Evolutionary conservation across 1,140 invertebrate species (phyloP).

Genomic region (Neotoxoptera formosana): DNA sequence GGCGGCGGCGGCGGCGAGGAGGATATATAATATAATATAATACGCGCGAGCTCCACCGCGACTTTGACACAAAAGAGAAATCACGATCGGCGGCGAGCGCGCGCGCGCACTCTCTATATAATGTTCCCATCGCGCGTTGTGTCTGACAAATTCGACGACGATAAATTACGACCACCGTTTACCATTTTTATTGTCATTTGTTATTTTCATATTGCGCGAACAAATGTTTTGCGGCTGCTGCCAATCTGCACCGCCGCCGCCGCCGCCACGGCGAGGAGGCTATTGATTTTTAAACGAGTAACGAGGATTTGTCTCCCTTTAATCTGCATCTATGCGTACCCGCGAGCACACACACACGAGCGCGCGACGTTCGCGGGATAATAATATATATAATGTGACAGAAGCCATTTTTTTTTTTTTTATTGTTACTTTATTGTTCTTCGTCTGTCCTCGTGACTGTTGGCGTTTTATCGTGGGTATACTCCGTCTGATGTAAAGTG

Average conservation of each 20-base stretch:
- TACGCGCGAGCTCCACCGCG: background rate
- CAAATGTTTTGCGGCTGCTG: conserved; percentile 52
- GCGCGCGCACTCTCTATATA: conserved; percentile 18
- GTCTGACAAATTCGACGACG: conserved; percentile 50
- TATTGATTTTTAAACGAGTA: conserved; percentile 55
- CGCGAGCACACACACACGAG: no score
- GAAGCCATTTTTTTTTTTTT: conserved; percentile 24
- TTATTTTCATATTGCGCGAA: conserved; percentile 48
- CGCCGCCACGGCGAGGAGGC: background rate
- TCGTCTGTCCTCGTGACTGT: no score
- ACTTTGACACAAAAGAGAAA: conserved; percentile 56
- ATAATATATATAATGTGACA: background rate
- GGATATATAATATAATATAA: conserved; percentile 22
- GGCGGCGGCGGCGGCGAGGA: background rate
- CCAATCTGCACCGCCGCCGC: background rate
- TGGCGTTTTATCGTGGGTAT: background rate
- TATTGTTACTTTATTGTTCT: background rate
- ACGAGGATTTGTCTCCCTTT: conserved; percentile 34
- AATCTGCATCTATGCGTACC: background rate
- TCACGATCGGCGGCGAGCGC: conserved; percentile 6
- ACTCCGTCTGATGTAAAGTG: background rate
- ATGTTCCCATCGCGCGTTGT: conserved; percentile 31
- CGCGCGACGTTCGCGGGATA: background rate
- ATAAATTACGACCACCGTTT: conserved; percentile 57
- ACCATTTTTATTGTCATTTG: conserved; percentile 57